A percentile compares a stretch with the other conserved stretches of the same genome.
phyloP scores from a whole-genome alignment of 2,888 invertebrate genomes.

The Brachylomia viminalis region DNA sequence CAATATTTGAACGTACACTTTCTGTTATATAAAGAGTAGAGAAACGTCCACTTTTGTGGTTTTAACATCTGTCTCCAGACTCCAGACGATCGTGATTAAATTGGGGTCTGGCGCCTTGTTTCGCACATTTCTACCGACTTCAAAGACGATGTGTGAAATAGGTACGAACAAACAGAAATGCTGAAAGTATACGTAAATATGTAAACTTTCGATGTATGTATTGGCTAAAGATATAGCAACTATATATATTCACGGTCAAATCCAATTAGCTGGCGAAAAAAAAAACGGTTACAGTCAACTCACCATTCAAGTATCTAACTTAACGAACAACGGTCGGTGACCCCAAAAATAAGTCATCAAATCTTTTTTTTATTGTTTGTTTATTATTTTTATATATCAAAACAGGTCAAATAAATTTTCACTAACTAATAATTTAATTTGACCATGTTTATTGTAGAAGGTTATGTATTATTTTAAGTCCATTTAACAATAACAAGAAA shows the following conservation, averaged over 20 bases:
- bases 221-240: background rate
- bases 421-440: background rate
- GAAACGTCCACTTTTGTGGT: conserved; percentile 29
- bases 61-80: conserved; percentile 17
- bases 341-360: background rate
- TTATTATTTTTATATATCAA: background rate
- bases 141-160: conserved; percentile 1
- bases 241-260: background rate
- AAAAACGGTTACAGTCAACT: background rate
- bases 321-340: background rate
- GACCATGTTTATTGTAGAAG: background rate
- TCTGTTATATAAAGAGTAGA: conserved; percentile 12
- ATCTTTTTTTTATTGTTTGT: background rate
- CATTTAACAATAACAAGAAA: background rate
- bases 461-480: background rate
- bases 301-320: background rate
- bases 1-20: conserved; percentile 6
- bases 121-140: conserved; percentile 16
- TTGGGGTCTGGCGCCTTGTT: background rate
- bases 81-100: conserved; percentile 44
- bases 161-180: conserved; percentile 10
- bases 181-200: background rate
- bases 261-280: too few relatives aligned
- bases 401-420: background rate
- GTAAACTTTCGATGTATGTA: conserved; percentile 6